These are phyloP conservation scores for Hydrozoanthus tunicans DNA, from an alignment of 64 coral and sea anemone genomes.

Conservation along the genomic window DNA sequence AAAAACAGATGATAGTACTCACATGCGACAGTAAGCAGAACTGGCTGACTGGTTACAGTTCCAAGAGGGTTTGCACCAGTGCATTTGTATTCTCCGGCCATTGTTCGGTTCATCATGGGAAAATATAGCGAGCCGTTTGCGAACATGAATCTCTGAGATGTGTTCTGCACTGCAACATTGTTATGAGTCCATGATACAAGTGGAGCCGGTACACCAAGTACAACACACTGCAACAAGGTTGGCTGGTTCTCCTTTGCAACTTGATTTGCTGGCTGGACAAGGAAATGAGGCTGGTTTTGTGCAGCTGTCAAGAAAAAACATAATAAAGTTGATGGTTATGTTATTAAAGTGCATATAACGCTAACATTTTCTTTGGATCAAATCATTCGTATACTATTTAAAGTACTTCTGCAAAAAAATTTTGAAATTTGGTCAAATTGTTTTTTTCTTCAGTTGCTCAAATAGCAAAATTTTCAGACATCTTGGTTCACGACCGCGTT, in stretches of 20 bases:
- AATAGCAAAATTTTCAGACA: too few species aligned
- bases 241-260: conserved; percentile 64
- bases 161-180: conserved; percentile 43
- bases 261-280: conserved; percentile 74
- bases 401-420: too few species aligned
- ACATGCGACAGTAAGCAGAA: conserved; percentile 92
- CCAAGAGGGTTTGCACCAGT: conserved; percentile 73
- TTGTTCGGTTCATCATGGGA: conserved; percentile 46
- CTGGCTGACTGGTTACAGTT: conserved; percentile 60
- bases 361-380: too few species aligned
- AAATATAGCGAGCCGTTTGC: conserved; percentile 89
- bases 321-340: neutral
- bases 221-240: conserved; percentile 67
- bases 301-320: conserved; percentile 58
- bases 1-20: conserved; percentile 18
- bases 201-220: conserved; percentile 81
- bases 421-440: too few species aligned
- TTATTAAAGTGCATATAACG: too few species aligned
- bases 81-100: conserved; percentile 86
- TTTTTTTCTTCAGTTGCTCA: too few species aligned
- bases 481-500: too few species aligned
- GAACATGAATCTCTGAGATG: conserved; percentile 59
- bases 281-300: conserved; percentile 78
- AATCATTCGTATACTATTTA: too few species aligned
- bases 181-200: conserved; percentile 76